A percentile compares a stretch with the other conserved stretches of the same genome.
Conservation (phyloP, 30 jellyfish, hydroid and myxozoan species). For the Mastigias papua region DNA sequence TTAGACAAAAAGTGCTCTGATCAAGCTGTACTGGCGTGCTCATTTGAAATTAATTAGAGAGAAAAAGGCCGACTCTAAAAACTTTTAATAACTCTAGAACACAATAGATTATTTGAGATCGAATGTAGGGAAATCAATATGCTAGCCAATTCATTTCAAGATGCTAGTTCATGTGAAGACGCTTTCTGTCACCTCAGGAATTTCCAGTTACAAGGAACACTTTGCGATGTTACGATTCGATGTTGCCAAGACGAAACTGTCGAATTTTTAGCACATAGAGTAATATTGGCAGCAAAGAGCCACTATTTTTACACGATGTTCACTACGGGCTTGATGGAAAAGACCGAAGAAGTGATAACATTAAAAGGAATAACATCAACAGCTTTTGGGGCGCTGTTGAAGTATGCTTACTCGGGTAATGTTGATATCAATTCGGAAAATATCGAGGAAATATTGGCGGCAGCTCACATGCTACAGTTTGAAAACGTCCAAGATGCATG, state of each 20-base stretch:
- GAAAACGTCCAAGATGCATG: constrained; percentile 84
- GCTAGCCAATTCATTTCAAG: constrained; percentile 44
- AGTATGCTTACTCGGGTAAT: constrained; percentile 77
- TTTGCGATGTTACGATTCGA: constrained; percentile 84
- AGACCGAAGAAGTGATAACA: constrained; percentile 46
- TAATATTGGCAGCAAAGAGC: constrained; percentile 80
- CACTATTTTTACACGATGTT: constrained; percentile 85
- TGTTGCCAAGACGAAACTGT: constrained; percentile 58
- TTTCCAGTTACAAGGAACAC: constrained; percentile 65
- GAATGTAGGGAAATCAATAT: neutral
- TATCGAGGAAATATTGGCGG: constrained; percentile 70
- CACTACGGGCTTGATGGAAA: constrained; percentile 81
- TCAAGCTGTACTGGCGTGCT: constrained; percentile 40
- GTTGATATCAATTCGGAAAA: constrained; percentile 46
- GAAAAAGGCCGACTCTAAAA: neutral
- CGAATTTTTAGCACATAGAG: constrained; percentile 79
- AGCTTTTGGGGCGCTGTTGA: constrained; percentile 63
- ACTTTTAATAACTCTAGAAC: neutral
- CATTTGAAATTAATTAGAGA: neutral
- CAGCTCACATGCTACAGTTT: constrained; percentile 91
- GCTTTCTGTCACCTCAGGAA: constrained; percentile 61
- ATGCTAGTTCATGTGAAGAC: constrained; percentile 55
- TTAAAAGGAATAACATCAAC: constrained; percentile 64
- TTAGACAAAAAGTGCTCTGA: neutral
- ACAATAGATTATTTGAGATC: neutral